These are phyloP conservation scores for Pollicipes pollicipes DNA, from an alignment of 1,140 invertebrate genomes.

Conservation along the genomic window DNA sequence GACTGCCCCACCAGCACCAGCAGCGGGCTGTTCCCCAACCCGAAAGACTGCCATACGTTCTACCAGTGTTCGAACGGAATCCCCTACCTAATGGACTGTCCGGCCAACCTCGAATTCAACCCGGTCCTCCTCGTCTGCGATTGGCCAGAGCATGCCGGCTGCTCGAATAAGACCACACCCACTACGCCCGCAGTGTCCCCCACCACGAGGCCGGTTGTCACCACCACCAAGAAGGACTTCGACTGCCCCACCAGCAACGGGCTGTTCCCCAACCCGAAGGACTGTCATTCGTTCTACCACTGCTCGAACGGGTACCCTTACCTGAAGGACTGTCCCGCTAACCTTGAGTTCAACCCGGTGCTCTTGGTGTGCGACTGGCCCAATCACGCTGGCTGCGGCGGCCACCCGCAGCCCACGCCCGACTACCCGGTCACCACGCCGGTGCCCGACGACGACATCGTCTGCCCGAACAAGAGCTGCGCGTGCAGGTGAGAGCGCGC, in stretches of 20 bases:
- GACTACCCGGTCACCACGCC: not conserved
- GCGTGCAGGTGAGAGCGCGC: not conserved
- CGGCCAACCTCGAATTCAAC: no score
- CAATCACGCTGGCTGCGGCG: constrained; percentile 15
- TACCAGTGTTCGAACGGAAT: no score
- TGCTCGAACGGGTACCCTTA: constrained; percentile 13
- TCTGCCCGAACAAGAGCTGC: not conserved
- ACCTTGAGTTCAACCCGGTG: constrained; percentile 17
- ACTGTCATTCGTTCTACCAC: constrained; percentile 12
- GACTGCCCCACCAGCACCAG: no score
- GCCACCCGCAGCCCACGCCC: not conserved
- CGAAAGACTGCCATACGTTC: no score
- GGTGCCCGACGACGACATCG: not conserved
- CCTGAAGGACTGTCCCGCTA: constrained; percentile 16
- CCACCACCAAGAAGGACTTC: no score
- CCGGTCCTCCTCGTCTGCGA: no score
- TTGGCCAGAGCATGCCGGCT: no score
- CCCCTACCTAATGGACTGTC: no score
- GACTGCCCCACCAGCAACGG: constrained; percentile 3
- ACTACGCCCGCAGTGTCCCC: no score
- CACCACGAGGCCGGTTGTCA: no score
- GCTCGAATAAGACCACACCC: no score
- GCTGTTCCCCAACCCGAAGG: constrained; percentile 13
- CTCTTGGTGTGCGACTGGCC: constrained; percentile 15
- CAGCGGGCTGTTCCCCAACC: no score